Evolutionary conservation across 92 coral and sea anemone species (phyloP), one percentile per base, ranked within the genome.

Genomic region (Umimayanthus kanabou): DNA sequence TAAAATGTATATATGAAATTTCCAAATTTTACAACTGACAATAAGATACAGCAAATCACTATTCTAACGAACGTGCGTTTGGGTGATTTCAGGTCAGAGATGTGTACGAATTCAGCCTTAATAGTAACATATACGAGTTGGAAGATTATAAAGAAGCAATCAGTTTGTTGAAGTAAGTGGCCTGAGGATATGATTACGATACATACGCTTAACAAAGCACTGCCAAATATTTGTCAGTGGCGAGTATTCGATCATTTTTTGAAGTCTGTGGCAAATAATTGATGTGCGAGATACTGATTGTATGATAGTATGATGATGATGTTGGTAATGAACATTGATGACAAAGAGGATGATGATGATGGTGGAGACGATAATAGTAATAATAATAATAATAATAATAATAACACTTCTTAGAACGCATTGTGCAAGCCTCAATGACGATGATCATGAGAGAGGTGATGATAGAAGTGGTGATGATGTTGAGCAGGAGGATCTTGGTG

Each of bases 401-500:
- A 50, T 45, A 5, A 45, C 37, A 33, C 37, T 33, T 33, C 37
- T 33, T 33, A 33, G 37, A 33, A 33, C 37, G 37, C 37, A 33
- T 33, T 33, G 37, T 43, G 49, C 9, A 43, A 8, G 49, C 2
- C 7, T 5, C 49, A 43, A 1, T 43, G 49, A 43, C 9, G 79
- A 10, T 9, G 79, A 9, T 74, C 49, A 39, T 74, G 37, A 3
- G 16, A 10, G 9, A 5, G 2, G 49, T 43, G 5, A 43, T 43
- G 49, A 43, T 43, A 8, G 9, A 5, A 8, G 9, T 43, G 49
- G 2, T 8, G 49, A 43, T 43, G 49, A 43, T 8, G n/a, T n/a
- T n/a, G 49, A 43, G 0, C 1, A 15, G 30, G 93, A 91, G 22
- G 81, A 81, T 80, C 94, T 89, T 22, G 78, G 74, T 16, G 93